Conservation (phyloP, 2,888 invertebrate species). For the Bombylius major region DNA sequence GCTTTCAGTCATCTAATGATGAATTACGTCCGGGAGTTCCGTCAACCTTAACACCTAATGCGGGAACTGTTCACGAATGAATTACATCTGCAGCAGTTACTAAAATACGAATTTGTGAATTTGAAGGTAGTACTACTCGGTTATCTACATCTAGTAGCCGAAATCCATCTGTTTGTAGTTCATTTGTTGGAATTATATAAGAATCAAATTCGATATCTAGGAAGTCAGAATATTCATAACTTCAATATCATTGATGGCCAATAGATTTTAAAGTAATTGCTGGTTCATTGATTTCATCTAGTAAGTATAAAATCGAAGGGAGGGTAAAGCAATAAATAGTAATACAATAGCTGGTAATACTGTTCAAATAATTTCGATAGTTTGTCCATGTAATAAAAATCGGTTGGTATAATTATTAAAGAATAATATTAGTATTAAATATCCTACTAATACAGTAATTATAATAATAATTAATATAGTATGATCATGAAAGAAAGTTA, state of each 20-base stretch:
- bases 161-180: constrained; percentile 36
- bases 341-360: constrained; percentile 46
- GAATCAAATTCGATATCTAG: constrained; percentile 47
- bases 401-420: constrained; percentile 46
- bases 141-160: constrained; percentile 53
- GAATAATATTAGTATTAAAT: constrained; percentile 43
- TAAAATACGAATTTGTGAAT: constrained; percentile 50
- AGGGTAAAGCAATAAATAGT: constrained; percentile 50
- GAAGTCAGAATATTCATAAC: constrained; percentile 54
- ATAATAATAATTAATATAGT: constrained; percentile 47
- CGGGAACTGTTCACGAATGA: constrained; percentile 52
- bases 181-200: constrained; percentile 43
- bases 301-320: constrained; percentile 46
- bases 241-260: constrained; percentile 55
- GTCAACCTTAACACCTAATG: constrained; percentile 51
- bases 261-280: constrained; percentile 47
- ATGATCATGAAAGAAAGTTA: constrained; percentile 51
- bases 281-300: constrained; percentile 49
- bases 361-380: constrained; percentile 53
- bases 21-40: constrained; percentile 45
- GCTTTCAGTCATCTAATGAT: constrained; percentile 54
- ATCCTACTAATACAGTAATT: constrained; percentile 47
- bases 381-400: constrained; percentile 44
- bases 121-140: constrained; percentile 44
- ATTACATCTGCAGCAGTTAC: constrained; percentile 50